Percentiles rank a stretch among this genome's conserved stretches.
These are phyloP conservation scores for Neodiprion virginianus DNA, from an alignment of 1,140 invertebrate species.

Conservation along the genomic window DNA sequence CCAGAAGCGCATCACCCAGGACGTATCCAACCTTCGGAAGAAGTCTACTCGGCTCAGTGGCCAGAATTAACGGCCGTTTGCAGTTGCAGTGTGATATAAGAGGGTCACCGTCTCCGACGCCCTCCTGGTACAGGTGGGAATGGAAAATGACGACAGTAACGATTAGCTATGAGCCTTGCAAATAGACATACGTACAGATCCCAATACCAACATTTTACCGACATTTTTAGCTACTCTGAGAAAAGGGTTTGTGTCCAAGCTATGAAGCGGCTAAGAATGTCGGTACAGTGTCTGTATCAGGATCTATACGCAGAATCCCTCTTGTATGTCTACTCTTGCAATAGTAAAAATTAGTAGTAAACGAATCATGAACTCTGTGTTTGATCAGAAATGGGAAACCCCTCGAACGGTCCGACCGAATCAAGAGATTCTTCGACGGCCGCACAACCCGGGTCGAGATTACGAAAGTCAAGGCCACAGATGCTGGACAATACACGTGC, in stretches of 20 bases:
- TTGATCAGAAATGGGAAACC: slow-evolving; percentile 62
- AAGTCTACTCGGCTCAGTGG: slow-evolving; percentile 54
- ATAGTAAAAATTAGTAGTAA: too few species aligned
- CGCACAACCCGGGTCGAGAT: slow-evolving; percentile 61
- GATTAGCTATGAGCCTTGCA: not conserved
- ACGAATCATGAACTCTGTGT: too few species aligned
- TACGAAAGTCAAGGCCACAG: slow-evolving; percentile 57
- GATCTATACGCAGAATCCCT: too few species aligned
- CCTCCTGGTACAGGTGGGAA: slow-evolving; percentile 67
- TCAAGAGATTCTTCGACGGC: slow-evolving; percentile 54
- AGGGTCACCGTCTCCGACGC: slow-evolving; percentile 65
- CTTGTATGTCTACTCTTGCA: too few species aligned
- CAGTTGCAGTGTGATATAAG: slow-evolving; percentile 63
- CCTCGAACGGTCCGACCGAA: slow-evolving; percentile 51
- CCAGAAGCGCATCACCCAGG: slow-evolving; percentile 55
- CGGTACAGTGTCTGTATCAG: too few species aligned
- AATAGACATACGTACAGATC: too few species aligned
- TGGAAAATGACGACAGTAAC: not conserved
- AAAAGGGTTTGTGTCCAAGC: too few species aligned
- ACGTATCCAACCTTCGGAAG: slow-evolving; percentile 57
- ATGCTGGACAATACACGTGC: slow-evolving; percentile 75
- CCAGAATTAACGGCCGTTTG: slow-evolving; percentile 63
- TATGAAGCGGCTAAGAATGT: too few species aligned
- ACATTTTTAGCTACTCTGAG: too few species aligned
- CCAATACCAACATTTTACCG: too few species aligned